Base-by-base conservation (phyloP, 2,888 invertebrate genomes). In the Cetonia aurata region DNA sequence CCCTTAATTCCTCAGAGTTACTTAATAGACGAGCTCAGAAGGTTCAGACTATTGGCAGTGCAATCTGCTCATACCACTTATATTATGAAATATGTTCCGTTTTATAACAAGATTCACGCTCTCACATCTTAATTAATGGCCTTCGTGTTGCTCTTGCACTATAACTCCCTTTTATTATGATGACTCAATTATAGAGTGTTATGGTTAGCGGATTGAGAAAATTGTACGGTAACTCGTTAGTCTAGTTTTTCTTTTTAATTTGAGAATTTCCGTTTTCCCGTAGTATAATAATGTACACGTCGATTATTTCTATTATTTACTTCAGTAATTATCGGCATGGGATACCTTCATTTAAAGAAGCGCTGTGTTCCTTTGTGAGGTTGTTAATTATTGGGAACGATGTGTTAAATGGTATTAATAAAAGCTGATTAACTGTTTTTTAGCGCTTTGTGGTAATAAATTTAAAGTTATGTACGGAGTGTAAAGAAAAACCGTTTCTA, bases 51-150 rank as follows among this genome's bases (percentile, higher is more conserved):
- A 52, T 52, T 46, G 17, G n/a, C 25, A 15, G 25, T 46, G 31
- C 46, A 60, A 60, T 31, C 46, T 60, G 25, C 46, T 60, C 60
- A 46, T 46, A 19, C 46, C 60, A 60, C 25, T 60, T 60, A 60
- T 12, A 46, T 46, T 44, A 44, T 59, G 59, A 59, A 59, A 25
- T 25, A 42, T 19, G 59, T 19, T 25, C n/a, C 59, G 25, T 17
- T 25, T 59, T 59, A 59, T 46, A n/a, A 13, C 10, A 6, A 25
- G 31, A 46, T 60, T 60, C 46, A 46, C 31, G 44, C 31, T 44
- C 44, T 44, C 59, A 46, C 42, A 17, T 59, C 42, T 60, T 46
- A 46, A 25, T 31, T 19, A 17, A 19, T 52, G 25, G 4, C 52
- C 19, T 52, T 52, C 25, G 25, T 25, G 25, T 25, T 52, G 37